Conservation (phyloP, 2,888 invertebrate genomes). For the Icerya purchasi region DNA sequence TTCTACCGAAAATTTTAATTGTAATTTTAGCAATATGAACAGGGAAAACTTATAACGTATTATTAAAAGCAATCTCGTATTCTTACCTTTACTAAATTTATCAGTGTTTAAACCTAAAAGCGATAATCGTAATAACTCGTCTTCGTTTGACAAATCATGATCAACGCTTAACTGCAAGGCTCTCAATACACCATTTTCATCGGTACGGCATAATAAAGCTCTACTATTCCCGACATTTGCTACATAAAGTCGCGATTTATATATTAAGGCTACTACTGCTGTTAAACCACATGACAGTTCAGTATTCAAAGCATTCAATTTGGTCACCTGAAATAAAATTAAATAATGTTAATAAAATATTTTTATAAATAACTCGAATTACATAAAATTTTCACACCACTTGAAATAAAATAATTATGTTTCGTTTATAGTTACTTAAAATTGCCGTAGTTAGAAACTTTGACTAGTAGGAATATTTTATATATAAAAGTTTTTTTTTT, state of each 20-base stretch:
- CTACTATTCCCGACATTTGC: conserved; percentile 71
- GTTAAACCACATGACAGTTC: conserved; percentile 65
- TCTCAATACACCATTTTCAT: conserved; percentile 48
- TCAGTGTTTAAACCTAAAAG: conserved; percentile 52
- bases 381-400: background rate
- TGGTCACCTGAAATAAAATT: conserved; percentile 28
- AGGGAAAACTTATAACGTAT: too few relatives aligned
- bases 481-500: too few relatives aligned
- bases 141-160: conserved; percentile 65
- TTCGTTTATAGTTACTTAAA: too few relatives aligned
- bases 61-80: too few relatives aligned
- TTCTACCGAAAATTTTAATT: too few relatives aligned
- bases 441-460: too few relatives aligned
- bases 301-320: conserved; percentile 49
- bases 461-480: too few relatives aligned
- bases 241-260: conserved; percentile 55
- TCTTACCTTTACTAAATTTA: conserved; percentile 31
- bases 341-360: conserved; percentile 9
- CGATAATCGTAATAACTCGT: conserved; percentile 54
- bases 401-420: too few relatives aligned
- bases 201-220: conserved; percentile 58
- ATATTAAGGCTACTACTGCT: conserved; percentile 58
- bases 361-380: conserved; percentile 9
- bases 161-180: conserved; percentile 66
- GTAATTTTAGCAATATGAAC: too few relatives aligned